Evolutionary conservation across 2,113 vertebrate genomes (phyloP).

Genomic region (Colinus virginianus): DNA sequence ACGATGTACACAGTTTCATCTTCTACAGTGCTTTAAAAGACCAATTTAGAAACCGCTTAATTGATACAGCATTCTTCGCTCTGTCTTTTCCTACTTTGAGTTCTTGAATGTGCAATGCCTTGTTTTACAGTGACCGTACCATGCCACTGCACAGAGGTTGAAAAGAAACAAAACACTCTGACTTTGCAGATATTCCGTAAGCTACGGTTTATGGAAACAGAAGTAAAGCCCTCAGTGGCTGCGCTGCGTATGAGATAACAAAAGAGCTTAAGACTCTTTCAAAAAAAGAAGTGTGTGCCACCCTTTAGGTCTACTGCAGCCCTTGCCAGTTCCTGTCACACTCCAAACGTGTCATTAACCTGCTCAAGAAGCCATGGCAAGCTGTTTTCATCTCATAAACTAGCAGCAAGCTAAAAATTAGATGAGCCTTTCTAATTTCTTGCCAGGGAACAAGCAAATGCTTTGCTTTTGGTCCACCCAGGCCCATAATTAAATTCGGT

Average conservation of each 20-base stretch:
- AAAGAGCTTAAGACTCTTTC: conserved; percentile 50
- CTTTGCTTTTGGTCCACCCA: neutral
- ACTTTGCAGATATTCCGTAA: neutral
- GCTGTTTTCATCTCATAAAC: conserved; percentile 56
- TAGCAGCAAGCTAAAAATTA: too few species aligned
- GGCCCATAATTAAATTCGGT: neutral
- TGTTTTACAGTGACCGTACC: neutral
- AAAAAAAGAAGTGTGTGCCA: conserved; percentile 53
- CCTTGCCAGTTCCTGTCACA: conserved; percentile 7
- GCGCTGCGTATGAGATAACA: neutral
- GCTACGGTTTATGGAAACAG: neutral
- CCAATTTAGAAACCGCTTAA: neutral
- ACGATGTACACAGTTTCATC: neutral
- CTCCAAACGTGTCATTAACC: conserved; percentile 57
- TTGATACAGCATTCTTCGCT: neutral
- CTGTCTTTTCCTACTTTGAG: neutral
- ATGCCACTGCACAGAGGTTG: neutral
- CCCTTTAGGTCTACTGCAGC: conserved; percentile 59
- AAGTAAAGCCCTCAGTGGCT: neutral
- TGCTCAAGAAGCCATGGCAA: conserved; percentile 52
- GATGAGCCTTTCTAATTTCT: neutral
- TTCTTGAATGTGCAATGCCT: neutral
- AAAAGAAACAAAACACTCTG: neutral
- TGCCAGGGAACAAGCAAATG: neutral
- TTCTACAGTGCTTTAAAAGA: neutral